Percentiles rank a stretch among this genome's conserved stretches.
phyloP scores from a whole-genome alignment of 2,888 invertebrate genomes.

The Cheiracanthium punctorium region DNA sequence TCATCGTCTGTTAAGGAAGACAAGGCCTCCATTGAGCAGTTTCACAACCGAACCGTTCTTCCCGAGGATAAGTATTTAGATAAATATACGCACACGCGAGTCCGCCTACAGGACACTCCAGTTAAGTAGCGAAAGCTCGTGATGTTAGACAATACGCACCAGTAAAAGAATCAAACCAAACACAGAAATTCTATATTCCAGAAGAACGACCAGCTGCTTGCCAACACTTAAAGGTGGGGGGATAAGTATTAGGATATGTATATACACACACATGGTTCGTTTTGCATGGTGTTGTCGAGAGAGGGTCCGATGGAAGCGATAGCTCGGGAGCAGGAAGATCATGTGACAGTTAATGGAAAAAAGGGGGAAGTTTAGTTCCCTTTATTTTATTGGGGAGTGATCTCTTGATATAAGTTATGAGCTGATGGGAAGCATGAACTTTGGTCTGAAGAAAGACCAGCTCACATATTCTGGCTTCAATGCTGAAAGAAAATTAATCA shows the following conservation, averaged over 20 bases:
- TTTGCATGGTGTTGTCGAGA: background rate
- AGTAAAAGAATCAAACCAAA: slow-evolving; percentile 26
- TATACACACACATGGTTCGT: background rate
- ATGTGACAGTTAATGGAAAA: slow-evolving; percentile 64
- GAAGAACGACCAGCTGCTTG: slow-evolving; percentile 56
- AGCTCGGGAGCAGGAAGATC: slow-evolving; percentile 56
- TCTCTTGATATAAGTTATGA: too few species aligned
- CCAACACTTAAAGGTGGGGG: slow-evolving; percentile 15
- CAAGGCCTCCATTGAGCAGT: background rate
- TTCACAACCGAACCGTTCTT: background rate
- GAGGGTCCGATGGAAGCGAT: slow-evolving; percentile 34
- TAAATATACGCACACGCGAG: background rate
- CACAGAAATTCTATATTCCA: slow-evolving; percentile 11
- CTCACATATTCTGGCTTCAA: too few species aligned
- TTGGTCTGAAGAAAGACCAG: too few species aligned
- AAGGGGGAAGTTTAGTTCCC: background rate
- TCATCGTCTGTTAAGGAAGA: background rate
- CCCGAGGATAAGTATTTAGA: background rate
- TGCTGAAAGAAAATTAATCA: too few species aligned
- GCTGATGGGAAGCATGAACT: too few species aligned
- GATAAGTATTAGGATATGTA: slow-evolving; percentile 23
- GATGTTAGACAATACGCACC: slow-evolving; percentile 44
- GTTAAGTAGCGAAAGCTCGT: slow-evolving; percentile 45
- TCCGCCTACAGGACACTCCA: background rate
- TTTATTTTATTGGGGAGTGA: background rate